Evolutionary conservation across 2,113 vertebrate species (phyloP), one percentile per base, ranked within the genome.

Genomic region (Picathartes gymnocephalus): DNA sequence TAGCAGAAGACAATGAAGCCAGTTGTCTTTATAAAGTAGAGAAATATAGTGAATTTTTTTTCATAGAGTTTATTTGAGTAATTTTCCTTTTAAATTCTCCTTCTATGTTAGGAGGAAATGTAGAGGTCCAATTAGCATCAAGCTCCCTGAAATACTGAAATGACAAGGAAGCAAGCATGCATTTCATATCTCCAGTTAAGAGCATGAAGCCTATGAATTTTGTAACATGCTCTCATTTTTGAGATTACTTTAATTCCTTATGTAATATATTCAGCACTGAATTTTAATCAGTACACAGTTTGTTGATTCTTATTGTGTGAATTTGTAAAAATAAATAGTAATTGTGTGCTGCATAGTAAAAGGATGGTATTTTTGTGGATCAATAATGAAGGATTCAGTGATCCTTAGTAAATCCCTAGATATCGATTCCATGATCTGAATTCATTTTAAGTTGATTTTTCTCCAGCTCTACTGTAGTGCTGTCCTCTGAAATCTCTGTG

Each of bases 361-460:
- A 95, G 56, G 58, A 62, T 4, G 9, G 70, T 93, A 81, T 92
- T 93, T 80, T 85, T 81, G 61, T 82, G 88, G 96, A 95, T 97
- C 97, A 92, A 93, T 97, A 97, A 95, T 90, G 90, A 81, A 91
- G 88, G 94, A 96, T 97, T 97, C 95, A 94, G 86, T 94, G 96
- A 97, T 97, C 90, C 78, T 97, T 96, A 94, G 62, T 95, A 96
- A 97, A 97, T 97, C 64, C 83, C 58, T 56, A 88, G 62, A 20
- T 95, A 97, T 97, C 3, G 90, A 97, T 95, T 98, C 92, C 35
- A 13, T 94, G 76, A 96, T 97, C 86, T 95, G 92, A 96, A 97
- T 97, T 98, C 93, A 97, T 96, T 98, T 97, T 88, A 96, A 95
- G 96, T 93, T 97, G 81, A 96, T 96, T 97, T 97, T 96, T 93